Evolutionary conservation across 2,797 vertebrate species (phyloP).

Genomic region (Sebastolobus alascanus): DNA sequence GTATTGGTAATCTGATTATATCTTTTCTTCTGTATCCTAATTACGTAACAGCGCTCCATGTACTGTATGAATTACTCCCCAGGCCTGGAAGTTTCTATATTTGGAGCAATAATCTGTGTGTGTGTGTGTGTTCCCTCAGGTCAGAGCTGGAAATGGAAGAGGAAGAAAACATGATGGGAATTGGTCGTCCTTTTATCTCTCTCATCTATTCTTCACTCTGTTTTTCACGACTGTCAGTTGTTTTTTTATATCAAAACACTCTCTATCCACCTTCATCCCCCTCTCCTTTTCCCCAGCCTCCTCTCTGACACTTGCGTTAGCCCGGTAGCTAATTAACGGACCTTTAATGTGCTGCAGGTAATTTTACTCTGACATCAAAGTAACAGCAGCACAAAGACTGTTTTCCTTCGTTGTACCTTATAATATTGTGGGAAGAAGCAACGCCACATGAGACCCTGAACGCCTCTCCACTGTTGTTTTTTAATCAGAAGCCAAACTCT

Average conservation of each 20-base stretch:
- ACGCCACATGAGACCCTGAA: background rate
- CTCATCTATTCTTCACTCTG: background rate
- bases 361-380: conserved; percentile 5
- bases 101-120: background rate
- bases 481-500: background rate
- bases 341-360: conserved; percentile 3
- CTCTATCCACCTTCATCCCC: background rate
- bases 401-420: background rate
- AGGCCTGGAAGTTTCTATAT: background rate
- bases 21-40: too few species aligned
- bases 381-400: background rate
- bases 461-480: background rate
- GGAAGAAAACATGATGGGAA: background rate
- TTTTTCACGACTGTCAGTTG: background rate
- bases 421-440: background rate
- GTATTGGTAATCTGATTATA: too few species aligned
- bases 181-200: background rate
- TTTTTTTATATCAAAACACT: background rate
- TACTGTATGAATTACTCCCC: background rate
- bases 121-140: background rate
- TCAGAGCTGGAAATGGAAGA: background rate
- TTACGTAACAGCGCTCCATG: background rate
- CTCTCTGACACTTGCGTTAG: background rate
- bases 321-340: conserved; percentile 9
- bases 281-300: background rate